Conservation (phyloP, 2,113 vertebrate genomes). For the Eurystomus gularis region DNA sequence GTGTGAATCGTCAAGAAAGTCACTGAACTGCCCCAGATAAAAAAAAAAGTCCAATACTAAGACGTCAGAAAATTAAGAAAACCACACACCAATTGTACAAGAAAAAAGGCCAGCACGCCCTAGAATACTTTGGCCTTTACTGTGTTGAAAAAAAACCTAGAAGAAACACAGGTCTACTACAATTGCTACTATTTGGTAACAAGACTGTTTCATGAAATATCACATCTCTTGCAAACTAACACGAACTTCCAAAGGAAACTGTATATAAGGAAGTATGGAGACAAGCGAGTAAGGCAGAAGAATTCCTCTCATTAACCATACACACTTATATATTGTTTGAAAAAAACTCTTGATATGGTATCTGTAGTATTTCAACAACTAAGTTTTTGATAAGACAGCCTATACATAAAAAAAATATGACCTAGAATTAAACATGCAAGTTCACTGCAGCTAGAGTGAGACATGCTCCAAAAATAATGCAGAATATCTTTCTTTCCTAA, state of each 20-base stretch:
- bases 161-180: background rate
- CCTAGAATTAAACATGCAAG: background rate
- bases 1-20: background rate
- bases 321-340: too few species aligned
- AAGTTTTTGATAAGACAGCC: background rate
- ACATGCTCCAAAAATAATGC: background rate
- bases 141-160: background rate
- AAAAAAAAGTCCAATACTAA: background rate
- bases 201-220: background rate
- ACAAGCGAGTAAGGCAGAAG: background rate
- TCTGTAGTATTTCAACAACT: background rate
- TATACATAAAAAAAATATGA: background rate
- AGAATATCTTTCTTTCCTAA: background rate
- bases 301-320: background rate
- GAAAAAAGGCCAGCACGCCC: background rate
- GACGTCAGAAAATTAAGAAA: background rate
- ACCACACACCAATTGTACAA: background rate
- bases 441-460: background rate
- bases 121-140: background rate
- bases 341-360: background rate
- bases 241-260: background rate
- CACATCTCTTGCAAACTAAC: background rate
- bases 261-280: fast-evolving
- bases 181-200: background rate
- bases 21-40: background rate